Evolutionary conservation across 2,113 vertebrate genomes (phyloP), one percentile per base, ranked within the genome.

Genomic region (Pterophyllum scalare): DNA sequence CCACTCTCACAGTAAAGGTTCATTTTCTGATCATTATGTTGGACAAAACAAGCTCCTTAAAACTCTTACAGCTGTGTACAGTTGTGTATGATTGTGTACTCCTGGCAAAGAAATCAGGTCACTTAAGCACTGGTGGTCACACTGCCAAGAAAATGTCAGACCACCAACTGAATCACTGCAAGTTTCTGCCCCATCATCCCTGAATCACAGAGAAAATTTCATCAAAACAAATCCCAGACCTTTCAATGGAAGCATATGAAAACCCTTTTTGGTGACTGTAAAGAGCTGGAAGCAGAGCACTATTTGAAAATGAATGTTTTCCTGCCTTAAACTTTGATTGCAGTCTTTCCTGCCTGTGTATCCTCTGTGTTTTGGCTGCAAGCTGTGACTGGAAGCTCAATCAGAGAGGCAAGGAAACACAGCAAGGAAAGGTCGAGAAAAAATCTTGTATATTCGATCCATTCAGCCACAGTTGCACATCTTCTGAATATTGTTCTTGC

Each of bases 131-230:
- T 17, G 13, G 35, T 1, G 26, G 35, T 24, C 35, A 43, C 22
- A 33, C 75, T 81, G 90, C 88, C 86, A 87, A 72, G 58, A 87
- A 88, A 79, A 61, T 20, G 62, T 83, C 83, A 78, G 84, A 79
- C 60, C 81, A 57, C 81, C 77, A n/a, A 22, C 11, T 24, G 81
- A 77, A 74, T 64, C 78, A 61, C 59, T 59, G 65, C 49, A 10
- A 28, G 54, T 77, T 83, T 82, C 58, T 85, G 79, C 72, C 3
- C 57, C 8, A 28, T 89, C 87, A 82, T 78, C 80, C 43, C 78
- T 78, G 82, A 88, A 17, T 84, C 84, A 82, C 58, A 49, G 5
- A 54, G 31, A 26, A n/a, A 17, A 9, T 83, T 79, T 52, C 14
- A 82, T 11, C 49, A 40, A 83, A 85, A 72, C 24, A 35, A 77